Base-by-base conservation (phyloP, 2,888 invertebrate genomes). In the Smittia sp. region DNA sequence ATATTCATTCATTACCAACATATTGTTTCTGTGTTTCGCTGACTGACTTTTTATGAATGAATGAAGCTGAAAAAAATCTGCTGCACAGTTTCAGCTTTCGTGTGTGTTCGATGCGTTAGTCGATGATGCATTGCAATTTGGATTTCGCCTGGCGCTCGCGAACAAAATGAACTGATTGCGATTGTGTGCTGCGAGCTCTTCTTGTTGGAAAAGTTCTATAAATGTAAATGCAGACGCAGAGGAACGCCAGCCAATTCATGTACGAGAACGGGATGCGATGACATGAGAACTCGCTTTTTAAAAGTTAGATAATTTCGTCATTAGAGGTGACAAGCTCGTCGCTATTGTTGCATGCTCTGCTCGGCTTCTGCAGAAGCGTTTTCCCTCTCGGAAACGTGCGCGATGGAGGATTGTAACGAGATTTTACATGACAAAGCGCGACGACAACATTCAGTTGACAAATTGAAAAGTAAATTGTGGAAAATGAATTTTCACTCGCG, bases 401-500 rank as follows among this genome's bases (percentile, higher is more conserved):
- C 11, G 3, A 58, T 22, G 1, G 15, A 4, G 46, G n/a, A 46
- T n/a, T 22, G 22, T 63, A 58, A 27, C 27, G 25, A 13, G n/a
- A 63, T 63, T 13, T 63, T 63, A 63, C 63, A 63, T 22, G 4
- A 27, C 20, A n/a, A 27, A 27, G 63, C 25, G 27, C 7, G 7
- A n/a, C 24, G 7, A 22, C 1, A 62, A 18, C 7, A 11, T 62
- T 22, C 18, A 41, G 39, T 39, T 72, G 72, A 72, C 72, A 72
- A 72, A 72, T 72, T 72, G 58, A 58, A 69, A 72, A 72, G 62
- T 72, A 27, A 62, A 38, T n/a, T 7, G 54, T 52, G 54, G 46
- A 70, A 70, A 70, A 52, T 32, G 22, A 7, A 46, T 41, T 70
- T 70, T 20, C n/a, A 9, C 11, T 32, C 52, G 11, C 15, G 52